Percentiles rank a stretch among this genome's conserved stretches.
Conservation (phyloP, 2,797 vertebrate genomes). For the Argyrosomus regius region DNA sequence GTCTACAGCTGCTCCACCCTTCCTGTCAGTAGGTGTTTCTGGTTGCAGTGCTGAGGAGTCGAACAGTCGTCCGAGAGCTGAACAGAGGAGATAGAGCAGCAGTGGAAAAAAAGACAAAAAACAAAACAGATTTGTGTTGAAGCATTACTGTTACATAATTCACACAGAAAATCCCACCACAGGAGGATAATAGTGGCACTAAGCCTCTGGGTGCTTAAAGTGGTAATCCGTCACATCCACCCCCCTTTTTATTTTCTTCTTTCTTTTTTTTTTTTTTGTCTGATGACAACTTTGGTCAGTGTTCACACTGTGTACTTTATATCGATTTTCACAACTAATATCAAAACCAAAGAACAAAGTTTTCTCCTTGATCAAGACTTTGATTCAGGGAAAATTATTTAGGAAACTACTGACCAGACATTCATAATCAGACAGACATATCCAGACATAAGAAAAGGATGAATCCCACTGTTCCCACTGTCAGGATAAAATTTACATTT, state of each 20-base stretch:
- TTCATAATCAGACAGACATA: too few species aligned
- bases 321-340: background rate
- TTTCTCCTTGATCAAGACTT: background rate
- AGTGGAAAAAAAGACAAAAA: constrained; percentile 19
- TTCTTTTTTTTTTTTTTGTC: background rate
- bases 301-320: background rate
- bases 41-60: background rate
- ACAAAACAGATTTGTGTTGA: constrained; percentile 48
- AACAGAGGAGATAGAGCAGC: constrained; percentile 28
- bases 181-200: constrained; percentile 86
- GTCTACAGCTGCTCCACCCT: background rate
- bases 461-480: background rate
- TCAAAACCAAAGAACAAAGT: background rate
- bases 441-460: background rate
- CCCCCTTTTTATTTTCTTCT: background rate
- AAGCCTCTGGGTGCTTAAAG: constrained; percentile 86
- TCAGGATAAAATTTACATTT: background rate
- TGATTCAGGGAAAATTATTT: background rate
- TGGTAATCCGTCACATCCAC: constrained; percentile 55
- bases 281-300: constrained; percentile 2
- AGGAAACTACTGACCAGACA: background rate
- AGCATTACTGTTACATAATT: constrained; percentile 87
- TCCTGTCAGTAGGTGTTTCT: constrained; percentile 19
- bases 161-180: constrained; percentile 66
- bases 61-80: constrained; percentile 16